phyloP scores from a whole-genome alignment of 1,140 invertebrate genomes.

The Sweltsa coloradensis region DNA sequence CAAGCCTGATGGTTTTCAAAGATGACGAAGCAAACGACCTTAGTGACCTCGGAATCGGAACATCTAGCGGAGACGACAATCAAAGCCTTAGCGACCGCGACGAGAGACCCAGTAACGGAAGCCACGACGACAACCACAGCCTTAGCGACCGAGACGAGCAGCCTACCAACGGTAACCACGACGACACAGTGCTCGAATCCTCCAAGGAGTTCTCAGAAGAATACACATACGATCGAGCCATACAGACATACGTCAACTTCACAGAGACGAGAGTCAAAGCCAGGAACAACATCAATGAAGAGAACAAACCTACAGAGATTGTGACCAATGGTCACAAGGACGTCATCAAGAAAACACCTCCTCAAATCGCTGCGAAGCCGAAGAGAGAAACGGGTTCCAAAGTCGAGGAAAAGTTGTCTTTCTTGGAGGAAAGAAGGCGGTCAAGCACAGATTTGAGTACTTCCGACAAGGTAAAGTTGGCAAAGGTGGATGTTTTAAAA shows the following conservation, averaged over 20 bases:
- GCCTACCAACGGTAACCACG: too few relatives aligned
- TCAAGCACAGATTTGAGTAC: neutral
- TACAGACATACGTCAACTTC: slow-evolving; percentile 66
- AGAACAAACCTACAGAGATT: neutral
- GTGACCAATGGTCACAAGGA: neutral
- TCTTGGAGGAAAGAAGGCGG: slow-evolving; percentile 5
- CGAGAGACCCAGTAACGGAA: too few relatives aligned
- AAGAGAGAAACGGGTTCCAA: slow-evolving; percentile 4
- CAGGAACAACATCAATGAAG: slow-evolving; percentile 14
- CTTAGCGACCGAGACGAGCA: slow-evolving; percentile 12
- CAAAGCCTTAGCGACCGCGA: slow-evolving; percentile 34
- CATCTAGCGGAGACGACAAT: slow-evolving; percentile 57
- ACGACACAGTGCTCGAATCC: slow-evolving; percentile 44
- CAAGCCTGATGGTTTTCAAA: slow-evolving; percentile 50
- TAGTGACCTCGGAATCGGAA: slow-evolving; percentile 68
- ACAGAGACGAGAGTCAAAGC: slow-evolving; percentile 33
- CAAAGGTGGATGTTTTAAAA: slow-evolving; percentile 71
- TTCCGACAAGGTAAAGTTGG: slow-evolving; percentile 33
- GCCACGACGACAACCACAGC: slow-evolving; percentile 18
- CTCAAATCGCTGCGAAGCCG: slow-evolving; percentile 2
- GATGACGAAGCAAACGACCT: slow-evolving; percentile 72
- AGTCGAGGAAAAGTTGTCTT: neutral
- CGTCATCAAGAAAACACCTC: neutral
- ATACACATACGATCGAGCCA: slow-evolving; percentile 77
- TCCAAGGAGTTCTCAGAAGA: slow-evolving; percentile 49